Evolutionary conservation across 1,140 invertebrate species (phyloP).

Genomic region (Aphaenogaster ashmeadi): DNA sequence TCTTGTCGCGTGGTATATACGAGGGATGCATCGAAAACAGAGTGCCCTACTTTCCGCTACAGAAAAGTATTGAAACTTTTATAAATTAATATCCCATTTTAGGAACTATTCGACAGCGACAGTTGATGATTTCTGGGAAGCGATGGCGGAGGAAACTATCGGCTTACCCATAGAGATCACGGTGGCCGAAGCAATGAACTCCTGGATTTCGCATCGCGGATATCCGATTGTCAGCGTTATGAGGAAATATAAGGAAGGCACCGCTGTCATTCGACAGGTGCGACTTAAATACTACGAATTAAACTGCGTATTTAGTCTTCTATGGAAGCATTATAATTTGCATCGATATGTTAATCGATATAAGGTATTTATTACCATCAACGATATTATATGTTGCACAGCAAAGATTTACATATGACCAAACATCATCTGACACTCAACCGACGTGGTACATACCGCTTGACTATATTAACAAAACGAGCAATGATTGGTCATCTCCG

Average conservation of each 20-base stretch:
- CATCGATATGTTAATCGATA: background rate
- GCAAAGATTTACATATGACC: constrained; percentile 75
- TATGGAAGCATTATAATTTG: background rate
- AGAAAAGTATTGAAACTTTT: background rate
- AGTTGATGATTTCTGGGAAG: constrained; percentile 89
- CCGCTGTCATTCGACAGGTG: constrained; percentile 86
- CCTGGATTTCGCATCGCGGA: constrained; percentile 90
- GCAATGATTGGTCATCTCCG: constrained; percentile 77
- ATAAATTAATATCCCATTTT: constrained; percentile 27
- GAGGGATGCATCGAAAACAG: background rate
- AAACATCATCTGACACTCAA: constrained; percentile 56
- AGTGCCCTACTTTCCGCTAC: background rate
- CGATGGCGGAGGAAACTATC: constrained; percentile 87
- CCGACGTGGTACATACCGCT: constrained; percentile 88
- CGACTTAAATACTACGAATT: background rate
- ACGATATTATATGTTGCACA: constrained; percentile 54
- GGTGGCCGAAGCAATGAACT: constrained; percentile 87
- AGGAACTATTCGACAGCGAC: constrained; percentile 88
- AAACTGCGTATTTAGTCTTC: background rate
- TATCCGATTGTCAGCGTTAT: constrained; percentile 90
- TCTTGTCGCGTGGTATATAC: background rate
- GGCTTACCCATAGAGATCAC: constrained; percentile 79
- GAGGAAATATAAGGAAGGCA: constrained; percentile 86
- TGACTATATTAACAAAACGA: constrained; percentile 83
- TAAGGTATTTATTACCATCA: constrained; percentile 51